Base-by-base conservation (phyloP, 2,797 vertebrate species). In the Lerista edwardsae region DNA sequence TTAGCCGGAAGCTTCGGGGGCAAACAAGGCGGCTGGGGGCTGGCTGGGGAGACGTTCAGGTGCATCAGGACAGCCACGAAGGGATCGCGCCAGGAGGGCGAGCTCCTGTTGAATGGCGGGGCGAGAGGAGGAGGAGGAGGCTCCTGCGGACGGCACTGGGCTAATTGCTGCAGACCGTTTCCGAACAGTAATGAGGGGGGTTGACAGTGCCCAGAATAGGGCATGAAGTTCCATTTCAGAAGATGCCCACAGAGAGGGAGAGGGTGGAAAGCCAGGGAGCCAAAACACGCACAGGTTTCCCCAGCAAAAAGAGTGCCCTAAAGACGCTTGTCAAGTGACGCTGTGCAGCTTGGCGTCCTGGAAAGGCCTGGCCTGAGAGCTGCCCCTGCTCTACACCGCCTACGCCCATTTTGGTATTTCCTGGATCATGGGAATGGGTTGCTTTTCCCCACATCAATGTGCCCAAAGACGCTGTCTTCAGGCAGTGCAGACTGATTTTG, bases 161-260 rank as follows among this genome's bases (percentile, higher is more conserved):
- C 87, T 90, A 92, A 94, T 93, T 92, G 90, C 89, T 88, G 92
- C 87, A 87, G 91, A 88, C 87, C 90, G 89, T 83, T 92, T 92
- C 90, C 90, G 89, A 91, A 87, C 88, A 93, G 92, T 89, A 91
- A 91, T 93, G 89, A 85, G 75, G 79, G 72, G 75, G 87, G 86
- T 87, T 84, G 84, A 39, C 44, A 87, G 85, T 67, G 83, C 87
- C 90, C 84, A 91, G 82, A 91, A 89, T 80, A 62, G 41, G 39
- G 68, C 31, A n/a, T 36, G 39, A 69, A 31, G 64, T 80, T 71
- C 77, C 86, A 80, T 64, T 84, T 80, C 31, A 75, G 64, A 80
- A 75, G 39, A 67, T 83, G 81, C 39, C 71, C 71, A n/a, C 57
- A 39, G 34, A 55, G 19, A 15, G 51, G 59, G 27, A 69, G 41